phyloP scores from a whole-genome alignment of 2,888 invertebrate species.

The Alloplasta piceator region DNA sequence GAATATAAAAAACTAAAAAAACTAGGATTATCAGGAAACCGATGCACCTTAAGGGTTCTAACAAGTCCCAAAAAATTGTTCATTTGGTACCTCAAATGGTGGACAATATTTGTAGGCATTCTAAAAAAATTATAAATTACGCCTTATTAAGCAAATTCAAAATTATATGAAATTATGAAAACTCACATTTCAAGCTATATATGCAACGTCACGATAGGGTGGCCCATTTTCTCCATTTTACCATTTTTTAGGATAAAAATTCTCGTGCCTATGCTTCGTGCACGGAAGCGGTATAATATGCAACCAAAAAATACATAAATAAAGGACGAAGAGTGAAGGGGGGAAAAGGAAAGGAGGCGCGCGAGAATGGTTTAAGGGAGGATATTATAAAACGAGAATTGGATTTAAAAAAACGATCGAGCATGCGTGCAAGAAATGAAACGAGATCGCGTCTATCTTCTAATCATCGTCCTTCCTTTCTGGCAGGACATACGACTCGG shows the following conservation, averaged over 20 bases:
- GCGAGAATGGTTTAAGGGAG: neutral
- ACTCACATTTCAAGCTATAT: too few species aligned
- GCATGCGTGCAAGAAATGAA: slow-evolving; percentile 42
- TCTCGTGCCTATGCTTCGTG: neutral
- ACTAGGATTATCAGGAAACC: too few species aligned
- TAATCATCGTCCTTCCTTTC: slow-evolving; percentile 59
- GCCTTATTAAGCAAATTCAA: too few species aligned
- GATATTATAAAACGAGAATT: slow-evolving; percentile 2
- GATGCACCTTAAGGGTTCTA: too few species aligned
- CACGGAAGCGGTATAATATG: neutral
- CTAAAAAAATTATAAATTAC: too few species aligned
- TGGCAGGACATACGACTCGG: slow-evolving; percentile 64
- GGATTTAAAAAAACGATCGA: slow-evolving; percentile 11
- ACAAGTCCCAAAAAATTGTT: too few species aligned
- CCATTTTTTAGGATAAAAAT: neutral
- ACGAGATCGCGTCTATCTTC: slow-evolving; percentile 69
- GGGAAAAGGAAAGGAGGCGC: neutral
- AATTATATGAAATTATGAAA: too few species aligned
- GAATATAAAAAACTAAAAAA: too few species aligned
- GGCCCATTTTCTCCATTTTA: too few species aligned
- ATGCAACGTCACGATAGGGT: too few species aligned
- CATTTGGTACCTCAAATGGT: too few species aligned
- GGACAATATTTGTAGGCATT: too few species aligned
- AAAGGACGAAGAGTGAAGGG: neutral
- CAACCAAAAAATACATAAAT: neutral